Evolutionary conservation across 2,888 invertebrate species (phyloP).

Genomic region (Cataglyphis rosenhaueri): DNA sequence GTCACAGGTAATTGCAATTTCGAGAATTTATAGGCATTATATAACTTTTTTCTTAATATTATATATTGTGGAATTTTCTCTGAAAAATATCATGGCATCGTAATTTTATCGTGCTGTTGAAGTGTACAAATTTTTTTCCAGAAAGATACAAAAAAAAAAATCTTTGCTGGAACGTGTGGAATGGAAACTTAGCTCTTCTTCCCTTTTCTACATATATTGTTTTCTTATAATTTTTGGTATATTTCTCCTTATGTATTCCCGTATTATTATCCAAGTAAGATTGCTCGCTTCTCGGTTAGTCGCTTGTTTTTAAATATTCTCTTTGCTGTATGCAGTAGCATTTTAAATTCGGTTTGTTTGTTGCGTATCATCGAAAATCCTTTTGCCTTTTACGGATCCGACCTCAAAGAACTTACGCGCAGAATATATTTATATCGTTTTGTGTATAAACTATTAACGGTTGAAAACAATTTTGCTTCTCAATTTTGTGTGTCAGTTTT

Average conservation of each 20-base stretch:
- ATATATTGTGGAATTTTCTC: conserved; percentile 14
- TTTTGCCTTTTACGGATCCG: conserved; percentile 49
- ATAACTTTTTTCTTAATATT: conserved; percentile 5
- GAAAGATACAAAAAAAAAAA: background rate
- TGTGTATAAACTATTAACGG: conserved; percentile 35
- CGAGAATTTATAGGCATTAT: conserved; percentile 6
- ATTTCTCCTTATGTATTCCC: background rate
- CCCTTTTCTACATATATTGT: too few relatives aligned
- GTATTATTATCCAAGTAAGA: conserved; percentile 11
- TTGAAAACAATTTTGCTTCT: conserved; percentile 1
- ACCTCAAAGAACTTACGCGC: conserved; percentile 30
- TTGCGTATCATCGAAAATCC: conserved; percentile 46
- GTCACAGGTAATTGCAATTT: conserved; percentile 25
- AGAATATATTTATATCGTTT: conserved; percentile 30
- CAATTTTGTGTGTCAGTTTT: background rate
- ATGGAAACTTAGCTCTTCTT: background rate
- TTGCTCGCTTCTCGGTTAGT: background rate
- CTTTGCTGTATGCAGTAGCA: background rate
- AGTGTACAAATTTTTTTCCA: background rate
- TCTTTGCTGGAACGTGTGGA: background rate
- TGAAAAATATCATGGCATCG: background rate
- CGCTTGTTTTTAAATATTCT: conserved; percentile 14
- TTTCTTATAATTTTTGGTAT: background rate
- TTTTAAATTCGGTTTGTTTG: conserved; percentile 10
- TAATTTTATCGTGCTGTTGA: conserved; percentile 11